Conservation (phyloP, 2,797 vertebrate species). For the Periparus ater region DNA sequence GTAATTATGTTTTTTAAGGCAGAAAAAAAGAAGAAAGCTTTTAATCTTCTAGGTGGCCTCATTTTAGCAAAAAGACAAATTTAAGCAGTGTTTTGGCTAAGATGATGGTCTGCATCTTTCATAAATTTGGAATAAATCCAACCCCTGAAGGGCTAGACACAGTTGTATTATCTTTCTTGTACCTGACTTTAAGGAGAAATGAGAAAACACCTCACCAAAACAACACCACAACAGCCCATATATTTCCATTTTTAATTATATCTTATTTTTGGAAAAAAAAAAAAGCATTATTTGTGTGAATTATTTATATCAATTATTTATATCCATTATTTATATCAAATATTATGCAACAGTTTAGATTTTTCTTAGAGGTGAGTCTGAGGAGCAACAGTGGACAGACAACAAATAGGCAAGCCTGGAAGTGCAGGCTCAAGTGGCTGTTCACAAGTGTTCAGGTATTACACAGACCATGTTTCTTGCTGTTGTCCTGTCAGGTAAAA, state of each 20-base stretch:
- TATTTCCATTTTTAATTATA: background rate
- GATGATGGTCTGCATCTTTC: slow-evolving; percentile 23
- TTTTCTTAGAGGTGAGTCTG: background rate
- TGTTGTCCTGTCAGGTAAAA: background rate
- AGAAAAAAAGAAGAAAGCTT: slow-evolving; percentile 19
- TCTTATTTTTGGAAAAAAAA: slow-evolving; percentile 21
- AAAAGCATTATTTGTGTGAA: slow-evolving; percentile 8
- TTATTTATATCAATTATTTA: slow-evolving; percentile 35
- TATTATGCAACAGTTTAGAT: slow-evolving; percentile 11
- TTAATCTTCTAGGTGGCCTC: slow-evolving; percentile 69
- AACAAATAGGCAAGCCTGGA: background rate
- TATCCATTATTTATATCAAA: background rate
- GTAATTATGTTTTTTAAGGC: slow-evolving; percentile 65
- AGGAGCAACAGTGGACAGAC: background rate
- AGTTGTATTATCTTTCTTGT: slow-evolving; percentile 5
- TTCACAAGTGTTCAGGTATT: background rate
- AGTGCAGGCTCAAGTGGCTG: background rate
- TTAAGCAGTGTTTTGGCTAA: slow-evolving; percentile 65
- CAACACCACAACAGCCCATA: background rate
- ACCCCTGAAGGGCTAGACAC: slow-evolving; percentile 13
- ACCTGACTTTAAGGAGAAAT: background rate
- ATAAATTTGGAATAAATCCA: slow-evolving; percentile 56
- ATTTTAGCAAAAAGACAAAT: slow-evolving; percentile 64
- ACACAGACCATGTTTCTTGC: background rate
- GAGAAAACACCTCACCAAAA: background rate